Conservation (phyloP, 2,113 vertebrate genomes). For the Regulus satrapa region DNA sequence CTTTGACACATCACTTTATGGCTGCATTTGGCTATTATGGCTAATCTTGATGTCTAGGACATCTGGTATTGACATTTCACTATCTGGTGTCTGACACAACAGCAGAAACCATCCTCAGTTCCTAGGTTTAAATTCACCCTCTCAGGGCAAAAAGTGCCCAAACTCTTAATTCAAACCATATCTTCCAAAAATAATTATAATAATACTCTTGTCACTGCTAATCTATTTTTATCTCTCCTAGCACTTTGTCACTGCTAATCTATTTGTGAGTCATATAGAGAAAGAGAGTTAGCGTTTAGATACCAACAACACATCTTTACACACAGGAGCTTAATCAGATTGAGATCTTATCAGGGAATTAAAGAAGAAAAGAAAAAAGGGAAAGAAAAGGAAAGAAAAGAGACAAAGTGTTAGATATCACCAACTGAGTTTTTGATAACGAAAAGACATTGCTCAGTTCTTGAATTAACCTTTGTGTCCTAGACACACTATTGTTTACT, state of each 20-base stretch:
- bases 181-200: conserved; percentile 72
- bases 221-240: conserved; percentile 73
- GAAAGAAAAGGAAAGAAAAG: conserved; percentile 7
- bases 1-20: conserved; percentile 66
- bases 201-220: conserved; percentile 65
- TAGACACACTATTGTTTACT: conserved; percentile 74
- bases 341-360: conserved; percentile 70
- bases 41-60: conserved; percentile 63
- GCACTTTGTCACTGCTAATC: conserved; percentile 76
- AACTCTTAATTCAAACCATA: conserved; percentile 57
- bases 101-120: conserved; percentile 50
- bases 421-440: conserved; percentile 68
- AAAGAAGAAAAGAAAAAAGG: conserved; percentile 16
- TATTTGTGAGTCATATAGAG: conserved; percentile 71
- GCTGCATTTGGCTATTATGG: conserved; percentile 67
- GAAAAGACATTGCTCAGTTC: conserved; percentile 71
- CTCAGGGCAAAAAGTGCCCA: conserved; percentile 50
- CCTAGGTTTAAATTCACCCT: conserved; percentile 50
- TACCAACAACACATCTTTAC: conserved; percentile 66
- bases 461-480: conserved; percentile 80
- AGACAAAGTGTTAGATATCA: conserved; percentile 51
- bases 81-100: conserved; percentile 62
- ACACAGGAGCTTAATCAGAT: conserved; percentile 69
- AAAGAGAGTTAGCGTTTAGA: conserved; percentile 60
- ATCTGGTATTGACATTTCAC: conserved; percentile 69